Conservation (phyloP, 2,797 vertebrate species). For the Rhinatrema bivittatum region DNA sequence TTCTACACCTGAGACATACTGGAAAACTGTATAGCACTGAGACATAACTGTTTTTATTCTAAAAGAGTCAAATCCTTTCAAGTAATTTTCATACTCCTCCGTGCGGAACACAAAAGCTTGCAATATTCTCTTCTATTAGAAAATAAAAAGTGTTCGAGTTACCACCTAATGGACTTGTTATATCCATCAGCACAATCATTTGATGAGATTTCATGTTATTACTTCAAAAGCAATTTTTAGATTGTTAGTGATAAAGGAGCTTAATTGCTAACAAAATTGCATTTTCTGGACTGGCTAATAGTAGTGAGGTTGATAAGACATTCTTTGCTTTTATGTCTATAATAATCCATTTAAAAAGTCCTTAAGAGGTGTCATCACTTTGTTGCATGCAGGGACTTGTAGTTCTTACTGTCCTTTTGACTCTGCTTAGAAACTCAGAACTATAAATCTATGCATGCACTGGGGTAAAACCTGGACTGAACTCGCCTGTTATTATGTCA, state of each 20-base stretch:
- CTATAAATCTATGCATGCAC: no score
- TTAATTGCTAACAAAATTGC: slow-evolving; percentile 11
- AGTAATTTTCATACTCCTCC: neutral
- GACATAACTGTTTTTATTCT: no score
- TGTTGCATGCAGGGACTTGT: no score
- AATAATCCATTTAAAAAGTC: neutral
- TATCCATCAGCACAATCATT: slow-evolving; percentile 9
- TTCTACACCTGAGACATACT: no score
- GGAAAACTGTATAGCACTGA: no score
- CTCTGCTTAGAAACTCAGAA: no score
- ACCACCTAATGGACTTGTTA: slow-evolving; percentile 12
- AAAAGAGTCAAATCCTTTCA: no score
- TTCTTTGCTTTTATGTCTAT: no score
- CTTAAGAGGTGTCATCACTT: no score
- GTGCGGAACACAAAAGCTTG: neutral
- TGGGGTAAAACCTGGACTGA: no score
- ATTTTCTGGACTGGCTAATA: neutral
- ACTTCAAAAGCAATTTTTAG: slow-evolving; percentile 15
- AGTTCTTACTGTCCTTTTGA: no score
- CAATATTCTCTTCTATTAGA: slow-evolving; percentile 4
- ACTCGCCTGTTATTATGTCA: no score
- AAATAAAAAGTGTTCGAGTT: slow-evolving; percentile 1
- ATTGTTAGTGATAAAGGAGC: slow-evolving; percentile 3
- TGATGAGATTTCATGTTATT: slow-evolving; percentile 13
- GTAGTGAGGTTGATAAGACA: neutral